A percentile compares a stretch with the other conserved stretches of the same genome.
These are phyloP conservation scores for Dunckerocampus dactyliophorus DNA, from an alignment of 2,113 vertebrate genomes.

Conservation along the genomic window DNA sequence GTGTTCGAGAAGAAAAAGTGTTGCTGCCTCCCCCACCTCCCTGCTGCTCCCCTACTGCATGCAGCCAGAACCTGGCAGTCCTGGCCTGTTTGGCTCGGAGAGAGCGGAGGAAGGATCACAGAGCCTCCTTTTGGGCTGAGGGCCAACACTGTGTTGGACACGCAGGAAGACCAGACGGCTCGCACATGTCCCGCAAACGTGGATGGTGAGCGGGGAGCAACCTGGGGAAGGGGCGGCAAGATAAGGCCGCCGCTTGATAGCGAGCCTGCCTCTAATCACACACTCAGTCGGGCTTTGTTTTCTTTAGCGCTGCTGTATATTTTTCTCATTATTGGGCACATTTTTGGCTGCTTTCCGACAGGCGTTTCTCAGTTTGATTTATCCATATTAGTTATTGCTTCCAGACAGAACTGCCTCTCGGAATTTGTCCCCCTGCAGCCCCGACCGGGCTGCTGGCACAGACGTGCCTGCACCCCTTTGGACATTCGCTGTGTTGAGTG, in stretches of 20 bases:
- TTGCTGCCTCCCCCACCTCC: slow-evolving; percentile 48
- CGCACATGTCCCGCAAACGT: slow-evolving; percentile 37
- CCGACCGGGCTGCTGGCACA: neutral
- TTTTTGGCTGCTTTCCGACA: slow-evolving; percentile 37
- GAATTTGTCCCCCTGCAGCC: slow-evolving; percentile 25
- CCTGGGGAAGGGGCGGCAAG: slow-evolving; percentile 35
- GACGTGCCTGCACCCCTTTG: neutral
- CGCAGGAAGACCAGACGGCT: slow-evolving; percentile 44
- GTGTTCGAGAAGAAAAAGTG: slow-evolving; percentile 26
- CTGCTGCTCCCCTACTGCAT: slow-evolving; percentile 48
- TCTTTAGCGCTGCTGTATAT: slow-evolving; percentile 49
- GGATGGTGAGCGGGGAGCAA: neutral
- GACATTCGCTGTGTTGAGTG: slow-evolving; percentile 32
- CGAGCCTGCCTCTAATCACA: slow-evolving; percentile 13
- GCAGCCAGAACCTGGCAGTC: slow-evolving; percentile 50
- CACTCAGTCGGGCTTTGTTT: slow-evolving; percentile 37
- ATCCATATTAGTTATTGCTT: slow-evolving; percentile 51
- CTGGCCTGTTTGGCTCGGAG: slow-evolving; percentile 58
- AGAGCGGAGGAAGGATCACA: slow-evolving; percentile 64
- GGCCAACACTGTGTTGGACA: slow-evolving; percentile 63
- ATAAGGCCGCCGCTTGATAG: slow-evolving; percentile 29
- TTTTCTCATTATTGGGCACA: slow-evolving; percentile 48
- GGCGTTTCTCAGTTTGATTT: slow-evolving; percentile 23
- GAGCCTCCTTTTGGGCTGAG: slow-evolving; percentile 64
- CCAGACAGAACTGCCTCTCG: slow-evolving; percentile 16